Conservation (phyloP, 2,113 vertebrate genomes). For the Pelecanoides urinatrix region DNA sequence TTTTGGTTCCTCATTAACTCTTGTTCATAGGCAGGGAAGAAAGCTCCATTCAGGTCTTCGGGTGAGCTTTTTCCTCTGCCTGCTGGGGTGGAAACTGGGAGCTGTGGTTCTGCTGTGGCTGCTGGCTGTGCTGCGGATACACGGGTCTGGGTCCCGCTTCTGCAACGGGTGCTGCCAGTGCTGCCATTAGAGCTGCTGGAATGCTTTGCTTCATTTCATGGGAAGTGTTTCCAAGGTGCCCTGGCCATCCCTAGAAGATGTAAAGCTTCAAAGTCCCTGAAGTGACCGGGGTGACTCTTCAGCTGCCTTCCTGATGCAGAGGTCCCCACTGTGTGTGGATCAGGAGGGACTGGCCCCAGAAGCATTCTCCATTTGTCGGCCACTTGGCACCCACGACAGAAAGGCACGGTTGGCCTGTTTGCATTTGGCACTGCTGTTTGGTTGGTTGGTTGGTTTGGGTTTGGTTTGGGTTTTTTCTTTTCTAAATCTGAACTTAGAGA, state of each 20-base stretch:
- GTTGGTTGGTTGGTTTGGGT: background rate
- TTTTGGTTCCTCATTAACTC: background rate
- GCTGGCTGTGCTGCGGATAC: background rate
- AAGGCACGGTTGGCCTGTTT: background rate
- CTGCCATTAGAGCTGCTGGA: background rate
- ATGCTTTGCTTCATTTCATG: background rate
- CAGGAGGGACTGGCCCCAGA: background rate
- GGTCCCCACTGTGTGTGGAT: accelerated
- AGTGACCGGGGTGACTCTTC: background rate
- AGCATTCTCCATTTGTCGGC: background rate
- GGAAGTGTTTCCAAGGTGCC: background rate
- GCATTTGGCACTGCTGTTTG: background rate
- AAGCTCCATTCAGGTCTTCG: background rate
- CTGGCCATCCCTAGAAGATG: background rate
- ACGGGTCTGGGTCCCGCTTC: background rate
- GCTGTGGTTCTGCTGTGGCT: background rate
- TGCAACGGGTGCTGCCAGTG: accelerated
- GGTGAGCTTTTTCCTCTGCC: background rate
- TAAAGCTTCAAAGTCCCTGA: background rate
- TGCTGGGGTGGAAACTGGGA: too few species aligned
- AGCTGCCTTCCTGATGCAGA: background rate
- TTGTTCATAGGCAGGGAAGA: background rate
- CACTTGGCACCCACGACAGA: accelerated
- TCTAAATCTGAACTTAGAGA: background rate
- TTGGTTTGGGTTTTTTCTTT: background rate